Percentiles rank a stretch among this genome's conserved stretches.
phyloP scores from a whole-genome alignment of 2,888 invertebrate genomes.

The Pristionchus mayeri region DNA sequence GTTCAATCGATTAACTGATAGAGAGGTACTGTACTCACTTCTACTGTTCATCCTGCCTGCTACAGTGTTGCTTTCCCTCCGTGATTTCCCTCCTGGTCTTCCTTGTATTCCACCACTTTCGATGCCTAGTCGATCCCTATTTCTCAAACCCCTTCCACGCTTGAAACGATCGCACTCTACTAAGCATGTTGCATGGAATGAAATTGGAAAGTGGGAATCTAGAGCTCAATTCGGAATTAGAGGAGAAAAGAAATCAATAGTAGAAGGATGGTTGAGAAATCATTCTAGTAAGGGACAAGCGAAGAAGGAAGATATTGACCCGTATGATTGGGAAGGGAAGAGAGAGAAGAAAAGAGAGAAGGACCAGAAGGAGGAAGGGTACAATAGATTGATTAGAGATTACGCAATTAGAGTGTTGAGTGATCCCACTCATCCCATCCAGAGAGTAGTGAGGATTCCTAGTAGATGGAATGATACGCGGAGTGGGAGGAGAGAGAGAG shows the following conservation, averaged over 20 bases:
- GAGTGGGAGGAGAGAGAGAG: neutral
- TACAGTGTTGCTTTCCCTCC: neutral
- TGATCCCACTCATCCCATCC: constrained; percentile 48
- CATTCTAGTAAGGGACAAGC: neutral
- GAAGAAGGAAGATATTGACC: constrained; percentile 4
- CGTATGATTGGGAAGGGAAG: constrained; percentile 38
- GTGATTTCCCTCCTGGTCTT: too few species aligned
- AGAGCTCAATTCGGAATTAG: neutral
- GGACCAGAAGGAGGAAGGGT: neutral
- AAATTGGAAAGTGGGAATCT: constrained; percentile 2
- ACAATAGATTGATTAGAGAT: constrained; percentile 37
- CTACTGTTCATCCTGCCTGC: neutral
- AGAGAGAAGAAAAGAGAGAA: constrained; percentile 29
- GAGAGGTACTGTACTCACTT: constrained; percentile 22
- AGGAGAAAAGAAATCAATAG: constrained; percentile 28
- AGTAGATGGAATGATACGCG: constrained; percentile 19
- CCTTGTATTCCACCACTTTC: neutral
- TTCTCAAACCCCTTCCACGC: neutral
- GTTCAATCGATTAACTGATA: constrained; percentile 30
- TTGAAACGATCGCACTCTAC: constrained; percentile 35
- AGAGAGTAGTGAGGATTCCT: constrained; percentile 40
- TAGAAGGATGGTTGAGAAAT: constrained; percentile 11
- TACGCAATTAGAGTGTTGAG: constrained; percentile 40
- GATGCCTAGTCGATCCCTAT: neutral
- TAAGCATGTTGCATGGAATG: neutral